A percentile compares a stretch with the other conserved stretches of the same genome.
These are phyloP conservation scores for Nebria ingens DNA, from an alignment of 1,140 invertebrate species.

Conservation along the genomic window DNA sequence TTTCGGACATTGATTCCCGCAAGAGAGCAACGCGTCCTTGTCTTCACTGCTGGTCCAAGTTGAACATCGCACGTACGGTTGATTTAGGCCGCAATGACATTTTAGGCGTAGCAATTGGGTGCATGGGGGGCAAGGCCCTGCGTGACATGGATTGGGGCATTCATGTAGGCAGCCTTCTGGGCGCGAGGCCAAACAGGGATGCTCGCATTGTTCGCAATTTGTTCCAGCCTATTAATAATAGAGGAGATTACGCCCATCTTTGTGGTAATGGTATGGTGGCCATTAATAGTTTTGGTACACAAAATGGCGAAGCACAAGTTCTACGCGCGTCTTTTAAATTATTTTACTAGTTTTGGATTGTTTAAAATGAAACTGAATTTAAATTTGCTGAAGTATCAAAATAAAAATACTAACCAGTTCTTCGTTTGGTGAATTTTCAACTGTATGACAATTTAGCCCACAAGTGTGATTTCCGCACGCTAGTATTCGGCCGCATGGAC, in stretches of 20 bases:
- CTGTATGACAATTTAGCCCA: constrained; percentile 57
- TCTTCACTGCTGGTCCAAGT: constrained; percentile 47
- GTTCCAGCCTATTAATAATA: constrained; percentile 31
- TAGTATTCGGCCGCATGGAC: constrained; percentile 56
- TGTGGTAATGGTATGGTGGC: too few species aligned
- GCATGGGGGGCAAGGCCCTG: constrained; percentile 57
- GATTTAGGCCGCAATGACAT: constrained; percentile 71
- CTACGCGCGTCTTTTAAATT: too few species aligned
- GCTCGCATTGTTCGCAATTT: constrained; percentile 63
- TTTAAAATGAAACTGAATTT: too few species aligned
- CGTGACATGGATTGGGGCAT: constrained; percentile 68
- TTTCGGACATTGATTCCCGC: constrained; percentile 78
- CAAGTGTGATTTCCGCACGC: constrained; percentile 75
- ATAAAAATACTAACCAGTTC: constrained; percentile 31
- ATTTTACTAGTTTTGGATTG: too few species aligned
- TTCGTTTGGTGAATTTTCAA: constrained; percentile 35
- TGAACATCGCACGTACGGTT: constrained; percentile 60
- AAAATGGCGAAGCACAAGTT: too few species aligned
- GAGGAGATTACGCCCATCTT: too few species aligned
- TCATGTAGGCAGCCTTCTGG: constrained; percentile 68
- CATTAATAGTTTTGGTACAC: too few species aligned
- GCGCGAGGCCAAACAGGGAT: constrained; percentile 53
- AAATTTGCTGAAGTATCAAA: too few species aligned
- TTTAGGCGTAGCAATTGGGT: constrained; percentile 55
- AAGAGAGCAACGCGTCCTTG: constrained; percentile 50